A percentile compares a stretch with the other conserved stretches of the same genome.
These are phyloP conservation scores for Nemapogon koenigi DNA, from an alignment of 2,888 invertebrate species.

Conservation along the genomic window DNA sequence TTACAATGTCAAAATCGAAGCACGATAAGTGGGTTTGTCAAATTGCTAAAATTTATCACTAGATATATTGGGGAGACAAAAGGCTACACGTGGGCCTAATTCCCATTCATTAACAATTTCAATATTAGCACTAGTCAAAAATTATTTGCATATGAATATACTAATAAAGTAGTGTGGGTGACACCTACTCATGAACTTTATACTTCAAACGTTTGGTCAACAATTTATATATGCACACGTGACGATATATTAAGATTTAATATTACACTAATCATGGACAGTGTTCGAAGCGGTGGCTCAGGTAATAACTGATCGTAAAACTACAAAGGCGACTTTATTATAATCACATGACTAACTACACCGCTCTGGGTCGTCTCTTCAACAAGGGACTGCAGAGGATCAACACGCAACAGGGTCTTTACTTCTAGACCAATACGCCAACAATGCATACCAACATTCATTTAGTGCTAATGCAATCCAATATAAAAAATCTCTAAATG, in stretches of 20 bases:
- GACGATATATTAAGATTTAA: too few species aligned
- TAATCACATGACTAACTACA: slow-evolving; percentile 23
- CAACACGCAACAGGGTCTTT: neutral
- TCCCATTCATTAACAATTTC: slow-evolving; percentile 1
- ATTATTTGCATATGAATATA: slow-evolving; percentile 41
- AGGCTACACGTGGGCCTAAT: too few species aligned
- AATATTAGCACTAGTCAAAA: slow-evolving; percentile 30
- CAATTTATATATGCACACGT: slow-evolving; percentile 39
- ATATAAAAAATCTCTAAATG: too few species aligned
- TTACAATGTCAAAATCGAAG: slow-evolving; percentile 9
- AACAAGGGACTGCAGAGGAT: neutral
- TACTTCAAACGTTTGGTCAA: slow-evolving; percentile 36
- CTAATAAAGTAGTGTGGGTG: slow-evolving; percentile 47
- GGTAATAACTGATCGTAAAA: slow-evolving; percentile 33
- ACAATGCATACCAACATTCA: too few species aligned
- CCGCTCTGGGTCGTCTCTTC: slow-evolving; percentile 11
- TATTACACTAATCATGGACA: slow-evolving; percentile 31
- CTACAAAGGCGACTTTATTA: slow-evolving; percentile 25
- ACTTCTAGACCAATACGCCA: slow-evolving; percentile 1
- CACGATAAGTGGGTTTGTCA: slow-evolving; percentile 7
- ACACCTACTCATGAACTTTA: slow-evolving; percentile 37
- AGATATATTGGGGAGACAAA: too few species aligned
- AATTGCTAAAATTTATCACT: too few species aligned
- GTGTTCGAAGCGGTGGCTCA: slow-evolving; percentile 18
- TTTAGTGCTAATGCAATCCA: too few species aligned